Evolutionary conservation across 2,797 vertebrate species (phyloP).

Genomic region (Sebastolobus alascanus): DNA sequence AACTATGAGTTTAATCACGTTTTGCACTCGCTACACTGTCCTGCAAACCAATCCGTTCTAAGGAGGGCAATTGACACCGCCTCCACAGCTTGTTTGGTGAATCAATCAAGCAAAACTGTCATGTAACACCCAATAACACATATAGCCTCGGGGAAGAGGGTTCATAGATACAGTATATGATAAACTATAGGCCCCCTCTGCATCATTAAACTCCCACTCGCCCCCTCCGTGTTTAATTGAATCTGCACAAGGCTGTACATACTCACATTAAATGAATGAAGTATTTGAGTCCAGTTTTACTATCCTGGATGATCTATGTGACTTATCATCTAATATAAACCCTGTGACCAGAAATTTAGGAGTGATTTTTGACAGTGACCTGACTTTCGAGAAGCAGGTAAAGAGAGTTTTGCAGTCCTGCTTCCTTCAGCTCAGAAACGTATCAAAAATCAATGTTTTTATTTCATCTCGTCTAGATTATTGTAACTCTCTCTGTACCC

Average conservation of each 20-base stretch:
- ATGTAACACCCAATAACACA: not conserved
- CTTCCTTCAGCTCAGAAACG: not conserved
- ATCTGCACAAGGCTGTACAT: not conserved
- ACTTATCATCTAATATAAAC: not conserved
- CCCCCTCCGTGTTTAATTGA: constrained; percentile 3
- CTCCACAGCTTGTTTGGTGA: not conserved
- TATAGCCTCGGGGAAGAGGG: not conserved
- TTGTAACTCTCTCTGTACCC: not conserved
- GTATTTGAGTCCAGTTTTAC: not conserved
- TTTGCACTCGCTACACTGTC: not conserved
- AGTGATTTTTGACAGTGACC: not conserved
- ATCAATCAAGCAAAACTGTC: not conserved
- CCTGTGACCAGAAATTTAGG: not conserved
- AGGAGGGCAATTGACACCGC: not conserved
- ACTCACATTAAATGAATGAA: not conserved
- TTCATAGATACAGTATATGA: not conserved
- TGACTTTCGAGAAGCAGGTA: not conserved
- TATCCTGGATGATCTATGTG: not conserved
- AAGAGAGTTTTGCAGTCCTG: not conserved
- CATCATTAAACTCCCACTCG: not conserved
- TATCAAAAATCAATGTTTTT: not conserved
- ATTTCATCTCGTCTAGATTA: not conserved
- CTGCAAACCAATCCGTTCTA: not conserved
- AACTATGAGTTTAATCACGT: not conserved
- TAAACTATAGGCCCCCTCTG: not conserved